phyloP scores from a whole-genome alignment of 2,888 invertebrate genomes.

The Thera obeliscata region DNA sequence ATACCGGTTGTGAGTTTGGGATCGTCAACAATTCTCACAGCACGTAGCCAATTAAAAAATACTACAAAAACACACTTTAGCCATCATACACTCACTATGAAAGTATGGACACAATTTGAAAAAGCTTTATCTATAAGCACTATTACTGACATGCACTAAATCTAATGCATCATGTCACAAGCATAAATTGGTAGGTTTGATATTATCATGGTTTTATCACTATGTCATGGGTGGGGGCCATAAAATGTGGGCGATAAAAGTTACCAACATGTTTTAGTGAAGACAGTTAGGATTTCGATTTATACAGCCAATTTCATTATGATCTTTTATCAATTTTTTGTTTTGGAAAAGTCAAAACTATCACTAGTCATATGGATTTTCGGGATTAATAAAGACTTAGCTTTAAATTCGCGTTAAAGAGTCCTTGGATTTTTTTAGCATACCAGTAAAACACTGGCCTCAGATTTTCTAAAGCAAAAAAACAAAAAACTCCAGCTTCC shows the following conservation, averaged over 20 bases:
- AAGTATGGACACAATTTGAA: background rate
- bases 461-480: background rate
- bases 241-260: conserved; percentile 18
- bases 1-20: too few species aligned
- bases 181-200: conserved; percentile 31
- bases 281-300: too few species aligned
- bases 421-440: too few species aligned
- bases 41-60: too few species aligned
- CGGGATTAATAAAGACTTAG: too few species aligned
- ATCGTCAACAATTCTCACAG: too few species aligned
- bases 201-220: conserved; percentile 38
- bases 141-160: conserved; percentile 7
- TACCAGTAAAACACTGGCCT: too few species aligned
- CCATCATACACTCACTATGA: background rate
- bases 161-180: conserved; percentile 37
- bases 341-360: too few species aligned
- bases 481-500: background rate
- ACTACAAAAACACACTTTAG: background rate
- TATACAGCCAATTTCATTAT: too few species aligned
- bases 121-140: background rate
- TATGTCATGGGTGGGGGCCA: conserved; percentile 24
- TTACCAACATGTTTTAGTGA: conserved; percentile 12
- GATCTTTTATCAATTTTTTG: too few species aligned
- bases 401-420: too few species aligned
- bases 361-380: too few species aligned